Percentiles rank a stretch among this genome's conserved stretches.
These are phyloP conservation scores for Artibeus jamaicensis DNA, from an alignment of 2,797 vertebrate species.

Conservation along the genomic window DNA sequence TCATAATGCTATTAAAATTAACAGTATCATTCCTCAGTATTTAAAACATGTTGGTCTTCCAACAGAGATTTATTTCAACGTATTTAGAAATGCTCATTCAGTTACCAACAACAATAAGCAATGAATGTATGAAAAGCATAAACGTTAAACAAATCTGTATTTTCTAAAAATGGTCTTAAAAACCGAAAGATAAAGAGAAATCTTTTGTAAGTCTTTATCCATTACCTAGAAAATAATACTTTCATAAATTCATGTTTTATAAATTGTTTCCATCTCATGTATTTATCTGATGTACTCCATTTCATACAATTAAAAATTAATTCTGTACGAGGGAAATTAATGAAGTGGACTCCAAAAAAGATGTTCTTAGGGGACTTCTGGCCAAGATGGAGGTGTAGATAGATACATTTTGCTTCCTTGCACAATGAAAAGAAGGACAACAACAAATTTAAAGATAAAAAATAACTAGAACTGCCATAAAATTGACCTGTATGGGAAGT, in stretches of 20 bases:
- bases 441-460: no score
- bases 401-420: no score
- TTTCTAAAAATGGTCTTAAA: not conserved
- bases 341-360: not conserved
- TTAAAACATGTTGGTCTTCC: slow-evolving; percentile 40
- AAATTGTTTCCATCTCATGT: not conserved
- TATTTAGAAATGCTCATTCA: not conserved
- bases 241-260: slow-evolving; percentile 22
- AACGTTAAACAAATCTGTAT: not conserved
- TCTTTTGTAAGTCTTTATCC: not conserved
- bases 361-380: not conserved
- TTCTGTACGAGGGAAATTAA: slow-evolving; percentile 24
- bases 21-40: not conserved
- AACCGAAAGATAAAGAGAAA: not conserved
- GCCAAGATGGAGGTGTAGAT: no score
- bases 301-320: slow-evolving; percentile 23
- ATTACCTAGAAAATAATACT: not conserved
- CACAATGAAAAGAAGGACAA: no score
- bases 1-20: slow-evolving; percentile 23
- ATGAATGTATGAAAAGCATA: not conserved
- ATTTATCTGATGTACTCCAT: not conserved
- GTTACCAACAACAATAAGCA: not conserved
- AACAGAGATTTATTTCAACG: slow-evolving; percentile 30
- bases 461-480: no score
- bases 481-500: no score